Evolutionary conservation across 2,888 invertebrate genomes (phyloP), one percentile per base, ranked within the genome.

Genomic region (Peribatodes rhomboidaria): DNA sequence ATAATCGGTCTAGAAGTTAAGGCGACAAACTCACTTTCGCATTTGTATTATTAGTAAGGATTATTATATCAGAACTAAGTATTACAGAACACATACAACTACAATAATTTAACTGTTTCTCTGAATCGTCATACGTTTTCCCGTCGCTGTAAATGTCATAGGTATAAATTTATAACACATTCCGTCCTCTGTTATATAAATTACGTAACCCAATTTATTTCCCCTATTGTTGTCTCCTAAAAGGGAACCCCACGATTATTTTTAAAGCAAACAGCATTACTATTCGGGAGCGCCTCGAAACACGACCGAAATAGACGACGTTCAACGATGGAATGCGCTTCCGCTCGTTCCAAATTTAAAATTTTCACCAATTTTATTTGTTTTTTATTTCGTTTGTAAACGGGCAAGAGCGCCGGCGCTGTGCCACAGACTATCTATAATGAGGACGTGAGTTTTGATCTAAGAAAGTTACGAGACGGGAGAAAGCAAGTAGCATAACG

Each of bases 301-400:
- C 74, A 76, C 79, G 79, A 81, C 83, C 77, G 79, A 85, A 84
- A 83, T 86, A 86, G 85, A 78, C 76, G 71, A 72, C 73, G 80
- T 61, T 71, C 77, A 76, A 68, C 62, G 70, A 61, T 18, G 84
- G 85, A 84, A 86, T 86, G 84, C 78, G 79, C 85, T 86, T 85
- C 85, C 86, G 84, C 75, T 69, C 77, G 81, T 79, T 84, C 85
- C 82, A 81, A 80, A 65, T 72, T 71, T 67, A 63, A 70, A 68
- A 61, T 57, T 75, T 79, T 81, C 79, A 80, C 77, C 66, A 68
- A 72, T 60, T 73, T 73, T 71, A 71, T 72, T 69, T 68, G 70
- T 73, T 75, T 71, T 73, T 71, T 69, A 69, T 74, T 73, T 75
- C 68, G 76, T 74, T 76, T 70, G 67, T 68, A 73, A 76, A 75